Evolutionary conservation across 2,797 vertebrate species (phyloP), one percentile per base, ranked within the genome.

Genomic region (Prionace glauca): DNA sequence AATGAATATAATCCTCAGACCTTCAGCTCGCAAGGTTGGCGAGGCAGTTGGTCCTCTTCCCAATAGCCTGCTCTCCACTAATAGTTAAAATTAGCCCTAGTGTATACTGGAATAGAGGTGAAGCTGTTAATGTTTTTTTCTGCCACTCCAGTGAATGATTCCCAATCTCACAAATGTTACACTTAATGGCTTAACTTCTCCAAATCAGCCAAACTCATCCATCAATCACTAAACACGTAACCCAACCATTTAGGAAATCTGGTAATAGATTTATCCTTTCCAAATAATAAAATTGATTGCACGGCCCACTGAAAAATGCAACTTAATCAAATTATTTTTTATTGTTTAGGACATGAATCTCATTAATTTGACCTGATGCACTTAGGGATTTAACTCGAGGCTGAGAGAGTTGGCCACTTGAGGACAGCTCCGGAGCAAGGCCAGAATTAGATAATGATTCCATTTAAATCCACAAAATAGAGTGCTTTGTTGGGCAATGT

Each of bases 281-380:
- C 62, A 92, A n/a, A 69, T 67, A 69, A 92, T 69, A 69, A 69
- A 92, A 92, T 41, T 92, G 65, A 69, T 92, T 67, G n/a, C 62
- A 24, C 1, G 20, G n/a, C 8, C 90, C 90, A 92, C 67, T 41
- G n/a, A 36, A n/a, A 69, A 69, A 92, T 41, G 90, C 62, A 92
- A 69, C 65, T 41, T 92, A 92, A 92, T 92, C 65, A 92, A 91
- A 41, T 92, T 92, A 92, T 69, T 90, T 90, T 65, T 90, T 69
- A 69, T 69, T 41, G 60, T 69, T 36, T 69, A 12, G n/a, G 90
- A 24, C 65, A 92, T 92, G 41, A 92, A 92, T 92, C n/a, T 69
- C 20, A 92, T 67, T 92, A 92, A 92, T 41, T 92, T 69, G 62
- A 92, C n/a, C 90, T 67, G 11, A 91, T 65, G 60, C 60, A n/a